phyloP scores from a whole-genome alignment of 2,113 vertebrate genomes.

The Pyrgilauda ruficollis region DNA sequence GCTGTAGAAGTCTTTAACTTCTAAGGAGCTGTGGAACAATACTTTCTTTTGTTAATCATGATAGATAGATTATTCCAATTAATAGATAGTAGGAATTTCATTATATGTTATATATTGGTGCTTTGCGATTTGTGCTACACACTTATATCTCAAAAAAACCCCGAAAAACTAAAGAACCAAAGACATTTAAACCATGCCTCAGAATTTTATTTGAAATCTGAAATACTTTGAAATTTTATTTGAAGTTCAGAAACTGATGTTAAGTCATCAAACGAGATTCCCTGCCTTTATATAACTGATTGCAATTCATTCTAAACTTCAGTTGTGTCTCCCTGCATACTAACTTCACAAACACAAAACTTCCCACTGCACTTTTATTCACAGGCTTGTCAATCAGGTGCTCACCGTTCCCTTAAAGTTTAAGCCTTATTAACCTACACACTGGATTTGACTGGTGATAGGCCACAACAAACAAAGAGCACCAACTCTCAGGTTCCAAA shows the following conservation, averaged over 20 bases:
- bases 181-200: background rate
- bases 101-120: background rate
- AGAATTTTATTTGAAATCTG: background rate
- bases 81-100: background rate
- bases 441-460: constrained; percentile 82
- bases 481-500: constrained; percentile 82
- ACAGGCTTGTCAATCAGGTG: constrained; percentile 83
- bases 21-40: background rate
- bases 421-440: constrained; percentile 88
- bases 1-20: background rate
- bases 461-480: constrained; percentile 80
- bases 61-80: background rate
- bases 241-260: background rate
- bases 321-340: constrained; percentile 58
- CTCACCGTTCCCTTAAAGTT: constrained; percentile 82
- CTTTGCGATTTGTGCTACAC: background rate
- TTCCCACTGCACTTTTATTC: constrained; percentile 80
- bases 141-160: background rate
- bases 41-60: background rate
- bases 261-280: constrained; percentile 38
- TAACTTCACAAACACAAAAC: constrained; percentile 75
- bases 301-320: constrained; percentile 60
- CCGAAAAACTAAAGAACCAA: background rate
- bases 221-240: background rate
- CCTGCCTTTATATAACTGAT: constrained; percentile 28